Conservation (phyloP, 2,113 vertebrate genomes). For the Epinephelus fuscoguttatus region DNA sequence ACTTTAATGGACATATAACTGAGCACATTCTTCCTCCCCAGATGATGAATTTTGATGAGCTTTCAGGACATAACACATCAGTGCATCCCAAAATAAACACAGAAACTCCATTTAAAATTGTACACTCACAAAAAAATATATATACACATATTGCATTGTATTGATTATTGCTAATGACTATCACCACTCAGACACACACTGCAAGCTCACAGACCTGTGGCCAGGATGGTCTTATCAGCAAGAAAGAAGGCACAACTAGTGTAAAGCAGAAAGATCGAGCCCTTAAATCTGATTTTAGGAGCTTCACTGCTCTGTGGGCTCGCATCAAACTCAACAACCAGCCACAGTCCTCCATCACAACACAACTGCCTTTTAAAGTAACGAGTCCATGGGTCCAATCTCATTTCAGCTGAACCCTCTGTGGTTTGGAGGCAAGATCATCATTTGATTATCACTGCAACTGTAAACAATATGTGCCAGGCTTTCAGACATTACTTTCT, state of each 20-base stretch:
- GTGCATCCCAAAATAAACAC: constrained; percentile 8
- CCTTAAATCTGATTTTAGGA: constrained; percentile 15
- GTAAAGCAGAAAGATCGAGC: constrained; percentile 11
- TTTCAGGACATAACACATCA: background rate
- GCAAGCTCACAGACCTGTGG: constrained; percentile 1
- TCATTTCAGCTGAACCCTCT: background rate
- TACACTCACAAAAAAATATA: background rate
- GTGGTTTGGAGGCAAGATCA: background rate
- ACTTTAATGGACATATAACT: background rate
- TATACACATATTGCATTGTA: background rate
- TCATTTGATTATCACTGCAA: background rate
- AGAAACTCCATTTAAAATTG: background rate
- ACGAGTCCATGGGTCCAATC: background rate
- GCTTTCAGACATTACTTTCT: background rate
- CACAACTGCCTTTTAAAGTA: no score
- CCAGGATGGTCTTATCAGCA: background rate
- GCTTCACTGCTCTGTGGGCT: background rate
- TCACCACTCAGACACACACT: constrained; percentile 35
- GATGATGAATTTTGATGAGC: background rate
- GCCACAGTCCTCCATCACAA: background rate
- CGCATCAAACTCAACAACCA: constrained; percentile 8
- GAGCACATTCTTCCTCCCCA: background rate
- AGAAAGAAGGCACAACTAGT: constrained; percentile 56
- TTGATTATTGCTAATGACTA: constrained; percentile 6
- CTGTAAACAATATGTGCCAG: constrained; percentile 14